Evolutionary conservation across 2,797 vertebrate genomes (phyloP).

Genomic region (Otus scops): DNA sequence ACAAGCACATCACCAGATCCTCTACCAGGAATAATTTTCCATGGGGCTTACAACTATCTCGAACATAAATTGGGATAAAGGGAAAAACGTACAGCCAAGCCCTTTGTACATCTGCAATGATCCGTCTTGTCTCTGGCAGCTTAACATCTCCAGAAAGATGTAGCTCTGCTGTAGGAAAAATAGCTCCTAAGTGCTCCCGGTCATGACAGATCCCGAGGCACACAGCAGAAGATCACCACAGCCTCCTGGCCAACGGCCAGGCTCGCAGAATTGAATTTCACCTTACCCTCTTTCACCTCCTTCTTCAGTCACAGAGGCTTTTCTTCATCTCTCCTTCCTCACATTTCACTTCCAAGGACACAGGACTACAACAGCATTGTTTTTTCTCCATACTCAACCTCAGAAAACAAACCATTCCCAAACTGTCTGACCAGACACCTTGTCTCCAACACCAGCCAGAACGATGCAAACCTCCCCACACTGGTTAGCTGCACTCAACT

Average conservation of each 20-base stretch:
- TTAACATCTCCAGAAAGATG: conserved; percentile 31
- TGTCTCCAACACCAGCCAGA: not conserved
- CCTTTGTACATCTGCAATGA: not conserved
- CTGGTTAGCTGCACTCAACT: not conserved
- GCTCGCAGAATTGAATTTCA: not conserved
- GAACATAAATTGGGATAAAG: not conserved
- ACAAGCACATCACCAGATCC: not conserved
- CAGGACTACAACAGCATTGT: fast-evolving
- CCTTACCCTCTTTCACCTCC: not conserved
- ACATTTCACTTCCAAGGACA: not conserved
- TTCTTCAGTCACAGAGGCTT: conserved; percentile 16
- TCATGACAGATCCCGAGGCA: not conserved
- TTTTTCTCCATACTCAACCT: not conserved
- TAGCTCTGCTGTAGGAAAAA: conserved; percentile 12
- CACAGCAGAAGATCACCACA: not conserved
- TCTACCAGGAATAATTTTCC: not conserved
- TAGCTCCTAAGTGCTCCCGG: not conserved
- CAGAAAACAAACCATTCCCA: not conserved
- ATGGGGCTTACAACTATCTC: not conserved
- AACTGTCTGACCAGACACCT: not conserved
- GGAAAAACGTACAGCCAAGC: not conserved
- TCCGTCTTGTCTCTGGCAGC: conserved; percentile 36
- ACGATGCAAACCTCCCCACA: fast-evolving
- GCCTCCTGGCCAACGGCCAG: conserved; percentile 6
- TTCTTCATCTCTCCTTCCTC: not conserved